Evolutionary conservation across 2,888 invertebrate genomes (phyloP), one percentile per base, ranked within the genome.

Genomic region (Drosophila demipolita): DNA sequence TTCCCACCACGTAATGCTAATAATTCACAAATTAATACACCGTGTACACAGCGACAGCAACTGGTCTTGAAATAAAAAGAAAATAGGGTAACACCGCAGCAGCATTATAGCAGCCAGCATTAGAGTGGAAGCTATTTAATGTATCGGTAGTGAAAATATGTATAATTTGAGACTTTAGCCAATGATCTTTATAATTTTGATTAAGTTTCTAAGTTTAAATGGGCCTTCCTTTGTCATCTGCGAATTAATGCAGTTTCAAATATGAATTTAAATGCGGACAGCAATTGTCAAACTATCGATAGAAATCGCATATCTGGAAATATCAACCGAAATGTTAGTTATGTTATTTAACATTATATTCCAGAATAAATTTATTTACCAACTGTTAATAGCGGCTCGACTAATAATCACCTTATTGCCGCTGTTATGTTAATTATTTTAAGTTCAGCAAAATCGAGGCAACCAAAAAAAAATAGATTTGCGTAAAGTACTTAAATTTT

Each of bases 401-500:
- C 35, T 11, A 26, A 20, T 38, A 48, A 35, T 60, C 38, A 12
- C 35, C 35, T 8, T 26, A 15, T 49, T 32, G 20, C 36, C 12
- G 17, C 38, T 49, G 38, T 64, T 63, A 45, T 74, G 69, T 64
- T 74, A 73, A 61, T 49, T 73, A 76, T 67, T 75, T 75, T 45
- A 50, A 63, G 42, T 48, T 71, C 32, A 61, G 23, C 33, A 40
- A 73, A 72, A 64, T 78, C 67, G 50, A 68, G 63, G 58, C 73
- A 60, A 42, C 54, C 58, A 36, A 40, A 50, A 57, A 66, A 17
- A 65, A 61, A 5, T 5, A 65, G 65, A 69, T 82, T 73, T 73
- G 80, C 70, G 72, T 70, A 58, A 72, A 72, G 78, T 80, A 80
- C 72, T 69, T 72, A 26, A 75, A 70, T 66, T 45, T 20, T 12